Conservation (phyloP, 2,888 invertebrate species). For the Pomacea canaliculata region DNA sequence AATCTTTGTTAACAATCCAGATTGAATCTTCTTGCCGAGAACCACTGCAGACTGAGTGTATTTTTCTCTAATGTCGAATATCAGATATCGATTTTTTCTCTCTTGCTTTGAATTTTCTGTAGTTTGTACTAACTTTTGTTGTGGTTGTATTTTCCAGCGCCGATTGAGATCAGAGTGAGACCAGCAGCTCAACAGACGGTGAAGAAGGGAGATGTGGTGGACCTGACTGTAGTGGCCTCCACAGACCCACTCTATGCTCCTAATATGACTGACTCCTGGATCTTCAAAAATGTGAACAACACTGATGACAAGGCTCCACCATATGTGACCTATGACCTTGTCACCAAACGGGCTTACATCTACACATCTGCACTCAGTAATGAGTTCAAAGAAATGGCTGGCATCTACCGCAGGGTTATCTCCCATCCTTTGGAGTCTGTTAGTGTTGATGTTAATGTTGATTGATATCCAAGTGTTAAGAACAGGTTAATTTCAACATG, state of each 20-base stretch:
- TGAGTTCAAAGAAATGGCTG: conserved; percentile 25
- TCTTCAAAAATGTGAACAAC: conserved; percentile 30
- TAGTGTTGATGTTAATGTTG: conserved; percentile 13
- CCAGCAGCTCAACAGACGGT: conserved; percentile 24
- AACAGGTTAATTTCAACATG: too few species aligned
- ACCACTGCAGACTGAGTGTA: too few species aligned
- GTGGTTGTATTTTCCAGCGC: conserved; percentile 25
- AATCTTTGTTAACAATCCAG: too few species aligned
- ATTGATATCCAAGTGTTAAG: too few species aligned
- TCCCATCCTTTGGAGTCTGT: conserved; percentile 16
- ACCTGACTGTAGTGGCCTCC: conserved; percentile 32
- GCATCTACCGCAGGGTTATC: conserved; percentile 24
- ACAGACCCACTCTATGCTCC: conserved; percentile 13
- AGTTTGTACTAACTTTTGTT: not conserved
- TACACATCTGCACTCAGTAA: conserved; percentile 29
- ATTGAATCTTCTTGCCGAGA: too few species aligned
- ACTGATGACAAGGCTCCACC: conserved; percentile 4
- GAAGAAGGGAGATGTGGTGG: conserved; percentile 26
- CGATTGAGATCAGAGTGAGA: conserved; percentile 14
- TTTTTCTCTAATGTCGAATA: too few species aligned
- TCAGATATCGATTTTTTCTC: too few species aligned
- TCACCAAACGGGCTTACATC: conserved; percentile 27
- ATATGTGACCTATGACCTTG: conserved; percentile 18
- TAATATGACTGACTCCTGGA: conserved; percentile 29
- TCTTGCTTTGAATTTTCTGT: too few species aligned